Evolutionary conservation across 1,140 invertebrate species (phyloP).

Genomic region (Brachionus koreanus): DNA sequence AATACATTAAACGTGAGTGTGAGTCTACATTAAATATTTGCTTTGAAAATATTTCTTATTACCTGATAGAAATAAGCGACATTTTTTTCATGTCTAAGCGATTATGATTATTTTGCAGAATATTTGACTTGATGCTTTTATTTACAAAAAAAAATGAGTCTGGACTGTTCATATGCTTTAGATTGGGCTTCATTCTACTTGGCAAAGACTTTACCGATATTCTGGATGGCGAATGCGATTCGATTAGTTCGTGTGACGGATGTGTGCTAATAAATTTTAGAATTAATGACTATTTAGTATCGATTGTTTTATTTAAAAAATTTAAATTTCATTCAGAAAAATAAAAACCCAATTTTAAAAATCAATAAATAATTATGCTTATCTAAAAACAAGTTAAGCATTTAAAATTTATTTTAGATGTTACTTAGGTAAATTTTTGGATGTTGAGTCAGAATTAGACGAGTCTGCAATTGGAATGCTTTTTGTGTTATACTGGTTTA

Average conservation of each 20-base stretch:
- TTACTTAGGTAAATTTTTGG: slow-evolving; percentile 11
- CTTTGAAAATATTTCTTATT: slow-evolving; percentile 9
- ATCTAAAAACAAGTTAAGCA: slow-evolving; percentile 26
- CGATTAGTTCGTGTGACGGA: background rate
- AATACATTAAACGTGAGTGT: slow-evolving; percentile 2
- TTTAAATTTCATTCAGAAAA: background rate
- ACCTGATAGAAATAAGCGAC: slow-evolving; percentile 20
- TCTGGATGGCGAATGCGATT: background rate
- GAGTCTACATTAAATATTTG: background rate
- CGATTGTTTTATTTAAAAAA: slow-evolving; percentile 8
- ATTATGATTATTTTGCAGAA: slow-evolving; percentile 8
- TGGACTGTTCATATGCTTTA: background rate
- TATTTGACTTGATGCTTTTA: background rate
- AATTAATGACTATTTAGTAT: background rate
- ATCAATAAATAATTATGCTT: background rate
- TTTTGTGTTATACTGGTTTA: slow-evolving; percentile 31
- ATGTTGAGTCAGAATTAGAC: background rate
- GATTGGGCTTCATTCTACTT: background rate
- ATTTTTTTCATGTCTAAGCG: background rate
- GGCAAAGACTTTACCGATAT: background rate
- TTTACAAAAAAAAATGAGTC: background rate
- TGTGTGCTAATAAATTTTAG: background rate
- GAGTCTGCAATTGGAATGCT: background rate
- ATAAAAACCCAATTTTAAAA: background rate
- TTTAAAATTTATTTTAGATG: background rate